Conservation (phyloP, 2,888 invertebrate genomes). For the Cepaea hortensis region DNA sequence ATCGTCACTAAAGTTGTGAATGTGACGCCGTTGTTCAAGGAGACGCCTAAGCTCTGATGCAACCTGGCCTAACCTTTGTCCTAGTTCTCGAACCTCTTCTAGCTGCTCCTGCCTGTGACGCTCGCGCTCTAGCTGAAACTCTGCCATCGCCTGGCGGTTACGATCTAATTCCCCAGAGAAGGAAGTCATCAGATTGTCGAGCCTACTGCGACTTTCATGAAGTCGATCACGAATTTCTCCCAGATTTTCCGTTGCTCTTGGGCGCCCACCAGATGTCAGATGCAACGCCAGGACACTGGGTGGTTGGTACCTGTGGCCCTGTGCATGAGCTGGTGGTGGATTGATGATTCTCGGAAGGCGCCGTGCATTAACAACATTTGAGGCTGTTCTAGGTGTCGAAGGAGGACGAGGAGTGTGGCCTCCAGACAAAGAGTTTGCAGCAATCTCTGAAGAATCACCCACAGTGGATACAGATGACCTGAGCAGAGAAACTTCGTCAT, state of each 20-base stretch:
- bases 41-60: conserved; percentile 65
- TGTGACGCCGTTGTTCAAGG: conserved; percentile 58
- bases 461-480: conserved; percentile 30
- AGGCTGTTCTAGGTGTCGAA: conserved; percentile 42
- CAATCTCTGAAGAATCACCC: conserved; percentile 11
- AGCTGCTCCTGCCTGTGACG: conserved; percentile 66
- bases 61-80: conserved; percentile 66
- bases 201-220: conserved; percentile 64
- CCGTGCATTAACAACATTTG: conserved; percentile 36
- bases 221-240: conserved; percentile 62
- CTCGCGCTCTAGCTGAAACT: conserved; percentile 66
- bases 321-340: conserved; percentile 30
- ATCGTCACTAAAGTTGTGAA: conserved; percentile 38
- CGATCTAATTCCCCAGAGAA: conserved; percentile 67
- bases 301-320: conserved; percentile 34
- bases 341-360: conserved; percentile 45
- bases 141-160: conserved; percentile 61
- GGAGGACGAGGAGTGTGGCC: conserved; percentile 43
- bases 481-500: neutral
- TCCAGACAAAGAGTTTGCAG: conserved; percentile 4
- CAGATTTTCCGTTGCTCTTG: conserved; percentile 46
- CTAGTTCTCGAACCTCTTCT: conserved; percentile 67
- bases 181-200: conserved; percentile 66
- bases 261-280: conserved; percentile 1
- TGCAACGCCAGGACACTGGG: conserved; percentile 28